Evolutionary conservation across 2,113 vertebrate species (phyloP).

Genomic region (Megaceryle torquata): DNA sequence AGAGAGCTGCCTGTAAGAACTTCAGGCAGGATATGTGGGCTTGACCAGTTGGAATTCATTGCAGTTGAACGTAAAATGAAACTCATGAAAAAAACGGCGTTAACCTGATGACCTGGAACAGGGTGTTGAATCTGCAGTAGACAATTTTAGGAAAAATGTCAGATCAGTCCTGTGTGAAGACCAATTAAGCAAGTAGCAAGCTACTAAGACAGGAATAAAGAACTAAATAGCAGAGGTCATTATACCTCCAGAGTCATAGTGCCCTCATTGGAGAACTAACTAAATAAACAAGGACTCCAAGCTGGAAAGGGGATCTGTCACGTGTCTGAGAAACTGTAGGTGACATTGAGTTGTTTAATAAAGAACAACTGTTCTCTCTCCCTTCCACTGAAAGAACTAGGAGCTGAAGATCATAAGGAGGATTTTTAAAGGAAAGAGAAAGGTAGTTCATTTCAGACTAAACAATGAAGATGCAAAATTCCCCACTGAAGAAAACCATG

Average conservation of each 20-base stretch:
- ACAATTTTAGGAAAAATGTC: not conserved
- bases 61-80: not conserved
- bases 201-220: not conserved
- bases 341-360: not conserved
- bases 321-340: not conserved
- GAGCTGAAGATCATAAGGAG: not conserved
- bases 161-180: not conserved
- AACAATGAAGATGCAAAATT: not conserved
- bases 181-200: not conserved
- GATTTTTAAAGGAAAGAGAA: not conserved
- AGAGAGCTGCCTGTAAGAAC: not conserved
- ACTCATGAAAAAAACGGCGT: not conserved
- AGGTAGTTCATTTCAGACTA: not conserved
- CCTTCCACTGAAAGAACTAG: not conserved
- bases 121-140: not conserved
- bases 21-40: not conserved
- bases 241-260: not conserved
- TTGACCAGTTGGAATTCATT: not conserved
- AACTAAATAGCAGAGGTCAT: not conserved
- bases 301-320: not conserved
- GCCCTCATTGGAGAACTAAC: not conserved
- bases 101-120: not conserved
- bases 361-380: not conserved
- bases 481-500: accelerated
- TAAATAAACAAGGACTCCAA: not conserved